These are phyloP conservation scores for Aspidiotus rigidus DNA, from an alignment of 2,888 invertebrate genomes.

Conservation along the genomic window DNA sequence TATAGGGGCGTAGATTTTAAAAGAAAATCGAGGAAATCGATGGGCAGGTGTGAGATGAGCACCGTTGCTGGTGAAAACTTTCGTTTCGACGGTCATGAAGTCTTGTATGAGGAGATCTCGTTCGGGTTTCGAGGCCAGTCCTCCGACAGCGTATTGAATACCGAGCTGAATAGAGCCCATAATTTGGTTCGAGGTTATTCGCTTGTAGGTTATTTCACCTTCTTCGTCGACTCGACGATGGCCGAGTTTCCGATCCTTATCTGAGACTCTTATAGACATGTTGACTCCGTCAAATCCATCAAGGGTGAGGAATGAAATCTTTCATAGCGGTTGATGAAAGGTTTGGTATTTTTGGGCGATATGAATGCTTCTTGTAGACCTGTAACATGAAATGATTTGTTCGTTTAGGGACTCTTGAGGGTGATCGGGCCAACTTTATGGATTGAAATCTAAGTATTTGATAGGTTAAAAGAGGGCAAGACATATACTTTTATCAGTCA, in stretches of 20 bases:
- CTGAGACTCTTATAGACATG: constrained; percentile 24
- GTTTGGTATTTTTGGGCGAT: too few relatives aligned
- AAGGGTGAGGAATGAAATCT: too few relatives aligned
- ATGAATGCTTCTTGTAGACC: too few relatives aligned
- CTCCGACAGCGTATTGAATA: constrained; percentile 73
- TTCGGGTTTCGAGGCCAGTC: constrained; percentile 92
- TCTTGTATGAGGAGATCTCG: constrained; percentile 97
- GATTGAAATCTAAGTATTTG: too few relatives aligned
- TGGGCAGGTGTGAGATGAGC: constrained; percentile 98
- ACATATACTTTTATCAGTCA: too few relatives aligned
- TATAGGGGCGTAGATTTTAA: constrained; percentile 97
- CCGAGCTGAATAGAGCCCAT: constrained; percentile 98
- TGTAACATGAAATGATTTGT: too few relatives aligned
- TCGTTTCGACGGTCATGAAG: constrained; percentile 97
- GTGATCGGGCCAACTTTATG: too few relatives aligned
- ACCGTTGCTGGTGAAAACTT: constrained; percentile 90
- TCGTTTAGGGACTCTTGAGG: too few relatives aligned
- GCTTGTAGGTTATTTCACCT: constrained; percentile 97
- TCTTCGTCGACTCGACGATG: constrained; percentile 93
- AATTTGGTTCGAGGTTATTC: constrained; percentile 87
- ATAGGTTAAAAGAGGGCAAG: too few relatives aligned
- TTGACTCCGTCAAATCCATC: neutral
- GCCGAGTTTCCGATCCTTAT: constrained; percentile 68
- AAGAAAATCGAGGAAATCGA: constrained; percentile 92
- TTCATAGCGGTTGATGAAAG: too few relatives aligned